Percentiles rank a stretch among this genome's conserved stretches.
phyloP scores from a whole-genome alignment of 1,140 invertebrate species.

The Drosophila novamexicana region DNA sequence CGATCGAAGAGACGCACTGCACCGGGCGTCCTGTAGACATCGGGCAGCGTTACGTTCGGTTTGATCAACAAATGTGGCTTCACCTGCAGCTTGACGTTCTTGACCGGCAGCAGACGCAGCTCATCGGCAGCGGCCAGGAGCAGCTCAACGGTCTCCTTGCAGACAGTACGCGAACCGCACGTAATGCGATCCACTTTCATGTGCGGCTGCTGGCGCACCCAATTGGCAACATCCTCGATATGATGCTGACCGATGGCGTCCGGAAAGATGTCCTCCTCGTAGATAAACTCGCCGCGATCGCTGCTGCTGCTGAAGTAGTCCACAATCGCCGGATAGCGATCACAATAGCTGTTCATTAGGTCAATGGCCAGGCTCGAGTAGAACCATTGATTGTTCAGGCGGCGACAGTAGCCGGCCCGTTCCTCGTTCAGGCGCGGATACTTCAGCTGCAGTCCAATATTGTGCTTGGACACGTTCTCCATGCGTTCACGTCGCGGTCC shows the following conservation, averaged over 20 bases:
- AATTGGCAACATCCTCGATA: constrained; percentile 87
- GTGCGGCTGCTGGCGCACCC: constrained; percentile 90
- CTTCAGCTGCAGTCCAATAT: constrained; percentile 96
- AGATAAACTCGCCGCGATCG: constrained; percentile 86
- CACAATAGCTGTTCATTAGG: constrained; percentile 88
- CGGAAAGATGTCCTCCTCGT: constrained; percentile 88
- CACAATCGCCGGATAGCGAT: constrained; percentile 91
- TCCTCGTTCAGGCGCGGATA: constrained; percentile 90
- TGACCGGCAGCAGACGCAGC: constrained; percentile 84
- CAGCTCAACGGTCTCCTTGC: constrained; percentile 88
- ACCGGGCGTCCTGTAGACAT: constrained; percentile 66
- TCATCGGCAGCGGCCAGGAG: constrained; percentile 87
- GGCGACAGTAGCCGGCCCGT: constrained; percentile 92
- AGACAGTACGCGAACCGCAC: constrained; percentile 89
- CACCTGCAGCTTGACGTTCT: constrained; percentile 89
- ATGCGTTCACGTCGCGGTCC: constrained; percentile 81
- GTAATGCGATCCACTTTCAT: constrained; percentile 86
- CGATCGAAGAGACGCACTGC: constrained; percentile 93
- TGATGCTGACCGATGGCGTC: constrained; percentile 74
- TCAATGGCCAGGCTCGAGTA: constrained; percentile 91
- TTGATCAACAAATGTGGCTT: constrained; percentile 92
- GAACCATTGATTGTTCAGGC: constrained; percentile 89
- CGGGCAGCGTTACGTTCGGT: constrained; percentile 84
- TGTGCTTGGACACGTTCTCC: constrained; percentile 87
- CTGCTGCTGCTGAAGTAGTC: constrained; percentile 85